Base-by-base conservation (phyloP, 1,140 invertebrate genomes). In the Ylistrum balloti region DNA sequence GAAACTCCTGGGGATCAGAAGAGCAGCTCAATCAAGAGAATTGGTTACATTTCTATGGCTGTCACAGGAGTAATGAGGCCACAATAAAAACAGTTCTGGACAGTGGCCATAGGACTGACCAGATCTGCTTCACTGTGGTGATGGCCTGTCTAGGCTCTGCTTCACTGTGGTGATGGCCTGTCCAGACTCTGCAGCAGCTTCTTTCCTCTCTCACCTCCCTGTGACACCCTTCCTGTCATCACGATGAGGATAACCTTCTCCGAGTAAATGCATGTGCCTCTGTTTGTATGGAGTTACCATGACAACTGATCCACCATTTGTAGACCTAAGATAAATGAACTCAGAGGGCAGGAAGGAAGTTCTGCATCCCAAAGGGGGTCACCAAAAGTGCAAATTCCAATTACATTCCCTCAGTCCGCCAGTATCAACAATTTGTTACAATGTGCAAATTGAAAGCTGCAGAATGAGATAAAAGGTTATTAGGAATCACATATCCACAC, bases 391-490 rank as follows among this genome's bases (percentile, higher is more conserved):
- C 56, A 74, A 28, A 74, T 74, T 74, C 56, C 56, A 74, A 74
- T 74, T 74, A 74, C 56, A 74, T 74, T 74, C 56, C 56, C 56
- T 74, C n/a, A n/a, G 56, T 74, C n/a, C 22, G 13, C 22, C 56
- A 74, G 56, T 74, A 74, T 74, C 56, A 74, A 74, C 56, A 74
- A 74, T 74, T 74, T 74, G 56, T 74, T 74, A 74, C 56, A 74
- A n/a, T n/a, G 56, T 74, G 56, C n/a, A 74, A 74, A 74, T 74
- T 74, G 56, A 74, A 74, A 74, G 56, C 56, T 74, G 56, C n/a
- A 28, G 56, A 38, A 74, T 74, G 56, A 74, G 56, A 74, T 74
- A 74, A 74, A 74, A 74, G 56, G 56, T 74, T 74, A 74, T 74
- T 74, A 74, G 56, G 56, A 74, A 74, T 74, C 56, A 74, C 56